A percentile compares a stretch with the other conserved stretches of the same genome.
phyloP scores from a whole-genome alignment of 2,113 vertebrate species.

The Dicrurus megarhynchus region DNA sequence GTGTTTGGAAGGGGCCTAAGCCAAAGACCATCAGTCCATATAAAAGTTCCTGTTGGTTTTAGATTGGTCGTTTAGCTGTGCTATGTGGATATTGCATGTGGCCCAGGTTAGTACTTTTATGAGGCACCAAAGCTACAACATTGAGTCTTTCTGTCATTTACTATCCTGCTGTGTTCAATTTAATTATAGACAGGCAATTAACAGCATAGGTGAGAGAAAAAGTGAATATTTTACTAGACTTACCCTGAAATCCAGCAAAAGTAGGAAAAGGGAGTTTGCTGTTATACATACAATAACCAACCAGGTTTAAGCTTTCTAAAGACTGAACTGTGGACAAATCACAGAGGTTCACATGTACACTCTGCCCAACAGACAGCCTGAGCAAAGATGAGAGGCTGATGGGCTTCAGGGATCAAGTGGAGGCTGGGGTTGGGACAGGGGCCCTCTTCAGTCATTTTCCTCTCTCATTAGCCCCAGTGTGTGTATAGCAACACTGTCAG shows the following conservation, averaged over 20 bases:
- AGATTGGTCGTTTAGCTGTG: constrained; percentile 13
- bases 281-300: neutral
- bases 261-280: neutral
- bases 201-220: constrained; percentile 3
- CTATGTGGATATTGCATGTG: neutral
- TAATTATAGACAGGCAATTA: constrained; percentile 6
- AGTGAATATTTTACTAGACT: neutral
- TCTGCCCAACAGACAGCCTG: neutral
- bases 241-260: neutral
- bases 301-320: neutral
- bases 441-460: fast-evolving
- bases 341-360: fast-evolving
- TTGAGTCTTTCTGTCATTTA: neutral
- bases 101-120: neutral
- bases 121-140: neutral
- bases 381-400: neutral
- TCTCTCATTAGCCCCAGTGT: neutral
- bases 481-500: neutral
- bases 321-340: neutral
- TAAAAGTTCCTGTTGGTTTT: constrained; percentile 29
- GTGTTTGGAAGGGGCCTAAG: constrained; percentile 27
- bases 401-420: neutral
- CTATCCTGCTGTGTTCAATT: constrained; percentile 16
- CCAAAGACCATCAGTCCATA: neutral
- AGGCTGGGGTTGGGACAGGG: neutral